These are phyloP conservation scores for Asteroscopus sphinx DNA, from an alignment of 2,888 invertebrate genomes.

Conservation along the genomic window DNA sequence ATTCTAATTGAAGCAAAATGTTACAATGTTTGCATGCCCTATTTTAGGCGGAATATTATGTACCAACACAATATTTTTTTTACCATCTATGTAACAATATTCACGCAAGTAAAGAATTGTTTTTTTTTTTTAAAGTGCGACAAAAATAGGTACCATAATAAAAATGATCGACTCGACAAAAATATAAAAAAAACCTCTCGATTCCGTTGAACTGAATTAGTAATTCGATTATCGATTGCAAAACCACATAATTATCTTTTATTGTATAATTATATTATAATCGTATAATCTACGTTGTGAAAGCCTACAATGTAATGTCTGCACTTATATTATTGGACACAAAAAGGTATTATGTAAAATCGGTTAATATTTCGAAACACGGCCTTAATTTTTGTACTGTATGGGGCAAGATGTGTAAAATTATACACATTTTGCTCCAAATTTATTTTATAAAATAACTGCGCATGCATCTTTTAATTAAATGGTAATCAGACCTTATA, in stretches of 20 bases:
- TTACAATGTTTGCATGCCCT: no score
- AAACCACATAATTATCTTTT: constrained; percentile 42
- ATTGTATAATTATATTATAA: constrained; percentile 50
- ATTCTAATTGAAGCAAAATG: no score
- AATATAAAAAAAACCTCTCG: constrained; percentile 5
- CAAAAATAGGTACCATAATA: background rate
- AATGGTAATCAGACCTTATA: no score
- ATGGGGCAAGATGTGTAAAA: background rate
- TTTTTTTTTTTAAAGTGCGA: no score
- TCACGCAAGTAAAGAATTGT: no score
- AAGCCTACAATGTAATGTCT: constrained; percentile 22
- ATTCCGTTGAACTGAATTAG: constrained; percentile 24
- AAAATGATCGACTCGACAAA: background rate
- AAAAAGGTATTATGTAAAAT: constrained; percentile 41
- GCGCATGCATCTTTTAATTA: no score
- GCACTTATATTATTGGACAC: constrained; percentile 23
- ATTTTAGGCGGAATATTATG: no score
- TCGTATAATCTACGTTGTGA: constrained; percentile 52
- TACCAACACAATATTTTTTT: no score
- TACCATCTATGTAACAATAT: no score
- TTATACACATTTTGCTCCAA: background rate
- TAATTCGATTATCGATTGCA: constrained; percentile 55
- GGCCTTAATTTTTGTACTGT: background rate
- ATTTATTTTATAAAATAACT: no score
- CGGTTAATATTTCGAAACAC: constrained; percentile 21